phyloP scores from a whole-genome alignment of 2,113 vertebrate species.

The Equus przewalskii region DNA sequence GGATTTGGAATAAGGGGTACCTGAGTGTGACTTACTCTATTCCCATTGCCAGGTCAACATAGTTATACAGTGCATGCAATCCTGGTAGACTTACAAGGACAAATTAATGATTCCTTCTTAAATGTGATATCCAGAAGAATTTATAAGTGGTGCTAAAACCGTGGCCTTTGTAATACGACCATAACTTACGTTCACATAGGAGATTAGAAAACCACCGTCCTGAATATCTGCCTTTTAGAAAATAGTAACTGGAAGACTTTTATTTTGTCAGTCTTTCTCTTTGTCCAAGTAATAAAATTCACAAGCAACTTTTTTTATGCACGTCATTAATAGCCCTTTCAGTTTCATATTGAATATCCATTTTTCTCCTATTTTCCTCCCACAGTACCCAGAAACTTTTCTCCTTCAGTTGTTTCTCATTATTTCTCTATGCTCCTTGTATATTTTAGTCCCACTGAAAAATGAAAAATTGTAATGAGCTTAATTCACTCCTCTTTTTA shows the following conservation, averaged over 20 bases:
- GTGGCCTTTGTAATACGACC: background rate
- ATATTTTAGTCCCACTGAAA: background rate
- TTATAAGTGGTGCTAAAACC: background rate
- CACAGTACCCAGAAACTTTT: background rate
- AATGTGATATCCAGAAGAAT: conserved; percentile 15
- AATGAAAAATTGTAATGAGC: background rate
- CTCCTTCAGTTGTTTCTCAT: background rate
- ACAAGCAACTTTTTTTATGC: background rate
- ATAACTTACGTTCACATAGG: background rate
- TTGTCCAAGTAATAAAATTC: background rate
- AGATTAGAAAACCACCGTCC: background rate
- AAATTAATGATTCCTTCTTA: conserved; percentile 33
- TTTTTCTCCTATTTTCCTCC: background rate
- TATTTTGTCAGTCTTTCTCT: background rate
- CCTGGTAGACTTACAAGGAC: background rate
- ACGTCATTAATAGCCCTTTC: background rate
- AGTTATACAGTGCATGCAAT: background rate
- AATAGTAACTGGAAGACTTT: background rate
- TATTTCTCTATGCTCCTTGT: background rate
- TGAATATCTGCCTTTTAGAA: conserved; percentile 28
- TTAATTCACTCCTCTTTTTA: background rate
- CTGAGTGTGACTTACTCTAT: background rate
- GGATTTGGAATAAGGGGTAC: background rate
- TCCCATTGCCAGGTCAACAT: background rate
- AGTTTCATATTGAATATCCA: background rate